Percentiles rank a stretch among this genome's conserved stretches.
Evolutionary conservation across 2,888 invertebrate species (phyloP).

Genomic region (Ischnura elegans): DNA sequence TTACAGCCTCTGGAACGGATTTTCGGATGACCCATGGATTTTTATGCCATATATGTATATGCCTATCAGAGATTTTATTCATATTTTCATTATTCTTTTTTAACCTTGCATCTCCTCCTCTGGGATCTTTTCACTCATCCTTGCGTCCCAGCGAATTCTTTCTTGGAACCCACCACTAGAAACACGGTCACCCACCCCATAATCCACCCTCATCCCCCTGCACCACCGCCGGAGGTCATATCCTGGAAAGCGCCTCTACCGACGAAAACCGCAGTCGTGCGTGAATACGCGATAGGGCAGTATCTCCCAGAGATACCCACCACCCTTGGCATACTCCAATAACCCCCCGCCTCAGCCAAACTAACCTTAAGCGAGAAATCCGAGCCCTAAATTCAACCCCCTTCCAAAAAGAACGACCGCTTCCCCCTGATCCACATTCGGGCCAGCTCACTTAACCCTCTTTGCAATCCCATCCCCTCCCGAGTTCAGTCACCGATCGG

Average conservation of each 20-base stretch:
- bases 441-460: background rate
- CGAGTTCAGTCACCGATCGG: background rate
- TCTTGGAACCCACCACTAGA: background rate
- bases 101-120: background rate
- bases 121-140: background rate
- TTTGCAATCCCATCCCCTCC: background rate
- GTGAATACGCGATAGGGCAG: constrained; percentile 64
- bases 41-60: constrained; percentile 37
- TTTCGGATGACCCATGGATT: constrained; percentile 64
- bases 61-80: background rate
- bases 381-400: background rate
- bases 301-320: background rate
- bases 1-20: constrained; percentile 40
- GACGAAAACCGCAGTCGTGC: constrained; percentile 59
- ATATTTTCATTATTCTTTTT: constrained; percentile 23
- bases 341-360: background rate
- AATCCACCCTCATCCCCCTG: background rate
- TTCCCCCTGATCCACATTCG: background rate
- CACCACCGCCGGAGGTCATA: constrained; percentile 40
- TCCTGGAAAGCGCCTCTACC: constrained; percentile 54
- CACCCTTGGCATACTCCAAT: background rate
- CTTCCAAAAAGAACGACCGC: background rate
- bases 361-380: background rate
- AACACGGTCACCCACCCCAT: background rate
- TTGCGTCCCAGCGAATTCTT: background rate